Percentiles rank a stretch among this genome's conserved stretches.
These are phyloP conservation scores for Hypothenemus hampei DNA, from an alignment of 1,140 invertebrate genomes.

Conservation along the genomic window DNA sequence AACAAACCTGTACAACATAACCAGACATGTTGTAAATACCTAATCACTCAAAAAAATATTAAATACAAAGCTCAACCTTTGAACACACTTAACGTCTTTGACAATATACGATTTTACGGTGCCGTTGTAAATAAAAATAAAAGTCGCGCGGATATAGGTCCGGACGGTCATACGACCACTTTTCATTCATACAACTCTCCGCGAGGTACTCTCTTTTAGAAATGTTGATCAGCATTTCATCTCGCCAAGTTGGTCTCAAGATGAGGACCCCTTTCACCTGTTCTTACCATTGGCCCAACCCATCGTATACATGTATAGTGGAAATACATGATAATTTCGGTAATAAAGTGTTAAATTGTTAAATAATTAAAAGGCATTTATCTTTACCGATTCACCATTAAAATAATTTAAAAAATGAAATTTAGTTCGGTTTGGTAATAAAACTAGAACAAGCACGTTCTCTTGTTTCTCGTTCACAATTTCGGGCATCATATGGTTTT, in stretches of 20 bases:
- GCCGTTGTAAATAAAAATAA: no score
- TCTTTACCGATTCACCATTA: not conserved
- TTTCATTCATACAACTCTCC: conserved; percentile 24
- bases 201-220: conserved; percentile 37
- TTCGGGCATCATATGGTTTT: no score
- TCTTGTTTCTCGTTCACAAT: no score
- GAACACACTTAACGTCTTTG: not conserved
- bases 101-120: not conserved
- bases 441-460: not conserved
- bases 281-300: conserved; percentile 23
- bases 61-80: not conserved
- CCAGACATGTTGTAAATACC: not conserved
- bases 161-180: conserved; percentile 15
- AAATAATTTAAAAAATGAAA: not conserved
- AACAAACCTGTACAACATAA: conserved; percentile 18
- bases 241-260: conserved; percentile 29
- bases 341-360: not conserved
- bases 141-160: conserved; percentile 12
- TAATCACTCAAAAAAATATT: not conserved
- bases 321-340: not conserved
- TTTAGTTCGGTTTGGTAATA: not conserved
- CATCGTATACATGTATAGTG: conserved; percentile 5
- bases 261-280: conserved; percentile 34
- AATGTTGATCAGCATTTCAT: conserved; percentile 37
- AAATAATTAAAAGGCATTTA: not conserved